These are phyloP conservation scores for Zaprionus obscuricornis DNA, from an alignment of 2,888 invertebrate genomes.

Conservation along the genomic window DNA sequence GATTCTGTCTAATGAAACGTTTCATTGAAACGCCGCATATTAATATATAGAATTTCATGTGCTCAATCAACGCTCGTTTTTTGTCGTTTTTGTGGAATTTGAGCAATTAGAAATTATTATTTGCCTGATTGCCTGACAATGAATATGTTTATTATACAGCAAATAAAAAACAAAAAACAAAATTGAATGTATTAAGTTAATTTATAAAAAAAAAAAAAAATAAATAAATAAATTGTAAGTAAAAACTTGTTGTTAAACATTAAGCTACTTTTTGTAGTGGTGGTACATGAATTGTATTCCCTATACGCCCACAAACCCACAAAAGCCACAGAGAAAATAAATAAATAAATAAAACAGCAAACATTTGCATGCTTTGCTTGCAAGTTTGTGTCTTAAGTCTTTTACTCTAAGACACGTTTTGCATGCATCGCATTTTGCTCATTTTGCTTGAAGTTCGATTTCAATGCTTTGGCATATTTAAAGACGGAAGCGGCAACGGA, in stretches of 20 bases:
- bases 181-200: too few relatives aligned
- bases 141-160: constrained; percentile 19
- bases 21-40: constrained; percentile 54
- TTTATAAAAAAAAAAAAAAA: too few relatives aligned
- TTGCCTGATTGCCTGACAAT: constrained; percentile 48
- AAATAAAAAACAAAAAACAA: constrained; percentile 21
- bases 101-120: constrained; percentile 77
- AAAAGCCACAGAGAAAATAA: constrained; percentile 8
- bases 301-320: constrained; percentile 50
- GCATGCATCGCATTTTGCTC: constrained; percentile 31
- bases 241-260: too few relatives aligned
- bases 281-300: too few relatives aligned
- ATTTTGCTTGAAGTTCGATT: constrained; percentile 19
- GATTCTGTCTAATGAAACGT: constrained; percentile 71
- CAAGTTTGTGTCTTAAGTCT: constrained; percentile 53
- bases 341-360: neutral
- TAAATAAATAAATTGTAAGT: too few relatives aligned
- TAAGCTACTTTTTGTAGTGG: too few relatives aligned
- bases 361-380: constrained; percentile 22
- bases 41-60: constrained; percentile 67
- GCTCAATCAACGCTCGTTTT: constrained; percentile 13
- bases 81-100: constrained; percentile 52
- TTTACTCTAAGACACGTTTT: too few relatives aligned
- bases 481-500: constrained; percentile 50
- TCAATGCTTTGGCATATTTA: constrained; percentile 32